Evolutionary conservation across 2,888 invertebrate species (phyloP).

Genomic region (Trilocha varians): DNA sequence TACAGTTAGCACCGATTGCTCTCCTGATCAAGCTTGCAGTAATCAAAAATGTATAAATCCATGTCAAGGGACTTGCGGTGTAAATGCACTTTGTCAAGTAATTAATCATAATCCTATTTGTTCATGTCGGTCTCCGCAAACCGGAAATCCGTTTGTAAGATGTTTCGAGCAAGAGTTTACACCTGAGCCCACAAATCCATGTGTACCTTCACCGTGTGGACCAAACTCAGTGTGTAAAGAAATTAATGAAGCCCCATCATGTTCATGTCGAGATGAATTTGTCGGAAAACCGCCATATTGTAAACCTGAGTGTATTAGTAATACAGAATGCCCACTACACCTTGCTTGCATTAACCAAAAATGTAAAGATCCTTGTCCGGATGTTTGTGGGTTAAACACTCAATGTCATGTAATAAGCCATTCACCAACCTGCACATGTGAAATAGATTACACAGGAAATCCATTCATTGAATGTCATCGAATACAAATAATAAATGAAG

Average conservation of each 20-base stretch:
- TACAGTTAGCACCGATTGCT: slow-evolving; percentile 81
- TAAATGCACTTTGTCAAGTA: slow-evolving; percentile 82
- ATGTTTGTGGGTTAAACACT: slow-evolving; percentile 80
- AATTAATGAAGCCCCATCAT: slow-evolving; percentile 78
- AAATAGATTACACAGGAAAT: slow-evolving; percentile 79
- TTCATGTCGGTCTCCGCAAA: slow-evolving; percentile 77
- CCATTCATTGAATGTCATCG: slow-evolving; percentile 79
- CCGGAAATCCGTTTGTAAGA: slow-evolving; percentile 84
- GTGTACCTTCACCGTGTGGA: slow-evolving; percentile 86
- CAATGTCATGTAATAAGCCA: slow-evolving; percentile 84
- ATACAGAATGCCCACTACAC: slow-evolving; percentile 80
- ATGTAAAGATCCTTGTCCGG: slow-evolving; percentile 82
- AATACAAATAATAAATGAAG: slow-evolving; percentile 46
- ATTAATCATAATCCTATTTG: slow-evolving; percentile 88
- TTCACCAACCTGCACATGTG: slow-evolving; percentile 81
- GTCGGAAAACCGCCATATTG: slow-evolving; percentile 83
- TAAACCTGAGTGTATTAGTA: slow-evolving; percentile 85
- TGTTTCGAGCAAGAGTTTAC: slow-evolving; percentile 70
- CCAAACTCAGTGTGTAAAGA: slow-evolving; percentile 82
- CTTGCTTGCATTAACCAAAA: slow-evolving; percentile 84
- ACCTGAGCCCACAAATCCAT: slow-evolving; percentile 75
- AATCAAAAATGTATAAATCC: slow-evolving; percentile 87
- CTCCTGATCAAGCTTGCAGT: slow-evolving; percentile 80
- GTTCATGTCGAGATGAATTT: slow-evolving; percentile 80
- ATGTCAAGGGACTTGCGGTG: slow-evolving; percentile 87